A percentile compares a stretch with the other conserved stretches of the same genome.
Conservation (phyloP, 1,140 invertebrate species). For the Leptoteleia sp. region DNA sequence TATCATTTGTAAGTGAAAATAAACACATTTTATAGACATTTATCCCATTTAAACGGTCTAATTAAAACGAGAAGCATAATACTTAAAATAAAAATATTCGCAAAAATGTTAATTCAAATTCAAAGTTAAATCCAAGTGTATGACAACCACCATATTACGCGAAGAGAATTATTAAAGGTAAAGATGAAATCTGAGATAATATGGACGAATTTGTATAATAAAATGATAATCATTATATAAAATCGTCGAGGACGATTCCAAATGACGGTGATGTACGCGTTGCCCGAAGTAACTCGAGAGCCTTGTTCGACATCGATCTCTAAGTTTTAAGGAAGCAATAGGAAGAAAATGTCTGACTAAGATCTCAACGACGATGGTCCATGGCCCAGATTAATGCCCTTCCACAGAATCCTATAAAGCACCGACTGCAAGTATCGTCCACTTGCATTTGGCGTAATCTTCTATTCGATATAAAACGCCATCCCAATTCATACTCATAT, state of each 20-base stretch:
- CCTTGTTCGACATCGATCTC: conserved; percentile 76
- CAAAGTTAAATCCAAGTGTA: background rate
- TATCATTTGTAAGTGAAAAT: background rate
- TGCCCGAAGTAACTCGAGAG: conserved; percentile 65
- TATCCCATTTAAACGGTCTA: too few species aligned
- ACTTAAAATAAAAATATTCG: too few species aligned
- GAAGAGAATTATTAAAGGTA: conserved; percentile 11
- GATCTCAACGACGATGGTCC: conserved; percentile 70
- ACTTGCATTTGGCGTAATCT: conserved; percentile 62
- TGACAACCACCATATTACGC: conserved; percentile 2
- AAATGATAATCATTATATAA: conserved; percentile 33
- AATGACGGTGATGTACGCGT: conserved; percentile 41
- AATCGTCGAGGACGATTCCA: conserved; percentile 44
- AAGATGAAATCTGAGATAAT: conserved; percentile 1
- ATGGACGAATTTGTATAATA: conserved; percentile 14
- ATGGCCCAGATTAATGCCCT: conserved; percentile 78
- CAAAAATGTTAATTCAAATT: background rate
- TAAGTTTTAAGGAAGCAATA: conserved; percentile 71
- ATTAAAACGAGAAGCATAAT: too few species aligned
- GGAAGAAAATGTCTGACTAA: conserved; percentile 65
- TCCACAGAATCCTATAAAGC: conserved; percentile 75
- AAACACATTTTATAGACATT: background rate
- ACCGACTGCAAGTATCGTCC: conserved; percentile 55
- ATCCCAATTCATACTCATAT: too few species aligned
- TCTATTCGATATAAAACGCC: conserved; percentile 26